Evolutionary conservation across 2,113 vertebrate genomes (phyloP).

Genomic region (Falcunculus frontatus): DNA sequence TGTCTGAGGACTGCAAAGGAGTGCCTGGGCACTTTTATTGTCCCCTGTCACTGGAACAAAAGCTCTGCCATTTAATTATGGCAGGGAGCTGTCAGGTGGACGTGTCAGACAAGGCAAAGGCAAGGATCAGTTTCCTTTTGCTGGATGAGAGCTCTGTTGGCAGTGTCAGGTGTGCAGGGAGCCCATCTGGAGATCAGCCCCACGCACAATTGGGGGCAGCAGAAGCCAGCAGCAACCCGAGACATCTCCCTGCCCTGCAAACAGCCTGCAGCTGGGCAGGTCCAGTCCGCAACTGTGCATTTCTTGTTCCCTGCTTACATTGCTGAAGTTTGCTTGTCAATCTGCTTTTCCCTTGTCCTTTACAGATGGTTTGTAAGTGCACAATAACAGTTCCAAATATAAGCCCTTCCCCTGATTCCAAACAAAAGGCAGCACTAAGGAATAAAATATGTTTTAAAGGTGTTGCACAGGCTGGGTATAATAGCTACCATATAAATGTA

Average conservation of each 20-base stretch:
- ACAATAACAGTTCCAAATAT: neutral
- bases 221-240: neutral
- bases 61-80: neutral
- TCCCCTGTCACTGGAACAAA: neutral
- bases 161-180: neutral
- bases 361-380: neutral
- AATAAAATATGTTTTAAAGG: neutral
- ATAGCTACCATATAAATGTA: neutral
- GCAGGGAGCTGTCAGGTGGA: neutral
- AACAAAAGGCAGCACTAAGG: neutral
- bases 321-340: too few species aligned
- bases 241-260: neutral
- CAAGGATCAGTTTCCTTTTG: neutral
- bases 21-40: neutral
- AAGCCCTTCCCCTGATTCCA: neutral
- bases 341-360: neutral
- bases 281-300: fast-evolving
- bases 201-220: neutral
- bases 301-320: neutral
- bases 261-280: fast-evolving
- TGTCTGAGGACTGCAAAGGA: neutral
- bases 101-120: neutral
- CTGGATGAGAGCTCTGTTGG: neutral
- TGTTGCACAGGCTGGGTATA: neutral
- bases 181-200: neutral